Percentiles rank a stretch among this genome's conserved stretches.
Conservation (phyloP, 2,797 vertebrate genomes). For the Pipistrellus nathusii region DNA sequence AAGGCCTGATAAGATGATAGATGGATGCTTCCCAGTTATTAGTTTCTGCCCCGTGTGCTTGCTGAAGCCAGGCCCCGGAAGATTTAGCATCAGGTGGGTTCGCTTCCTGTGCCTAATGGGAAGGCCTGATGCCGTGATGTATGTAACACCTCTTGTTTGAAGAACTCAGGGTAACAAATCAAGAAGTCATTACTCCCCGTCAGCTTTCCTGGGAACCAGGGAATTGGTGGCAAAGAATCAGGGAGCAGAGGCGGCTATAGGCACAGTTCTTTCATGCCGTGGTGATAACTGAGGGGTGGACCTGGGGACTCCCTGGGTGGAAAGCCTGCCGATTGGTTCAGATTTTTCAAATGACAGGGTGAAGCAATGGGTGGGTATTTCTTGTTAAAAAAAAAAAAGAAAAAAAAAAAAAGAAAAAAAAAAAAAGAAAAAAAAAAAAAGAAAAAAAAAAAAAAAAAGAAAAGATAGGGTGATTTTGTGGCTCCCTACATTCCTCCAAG, state of each 20-base stretch:
- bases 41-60: conserved; percentile 56
- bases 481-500: not conserved
- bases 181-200: not conserved
- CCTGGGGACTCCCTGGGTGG: not conserved
- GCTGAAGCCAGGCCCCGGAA: conserved; percentile 40
- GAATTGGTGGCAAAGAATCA: not conserved
- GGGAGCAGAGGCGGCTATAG: not conserved
- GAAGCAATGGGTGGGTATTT: not conserved
- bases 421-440: not conserved
- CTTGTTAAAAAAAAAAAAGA: not conserved
- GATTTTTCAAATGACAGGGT: not conserved
- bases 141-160: conserved; percentile 12
- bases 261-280: fast-evolving
- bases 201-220: not conserved
- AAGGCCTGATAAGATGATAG: conserved; percentile 71
- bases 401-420: not conserved
- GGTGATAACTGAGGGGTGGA: not conserved
- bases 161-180: conserved; percentile 55
- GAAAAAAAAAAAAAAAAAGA: not conserved
- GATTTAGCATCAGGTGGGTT: conserved; percentile 66
- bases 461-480: not conserved
- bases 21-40: conserved; percentile 68
- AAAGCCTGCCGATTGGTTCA: not conserved
- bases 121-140: conserved; percentile 26
- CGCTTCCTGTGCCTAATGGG: conserved; percentile 40